phyloP scores from a whole-genome alignment of 37 sponge, comb jelly and placozoan species.

The Oscarella lobularis region DNA sequence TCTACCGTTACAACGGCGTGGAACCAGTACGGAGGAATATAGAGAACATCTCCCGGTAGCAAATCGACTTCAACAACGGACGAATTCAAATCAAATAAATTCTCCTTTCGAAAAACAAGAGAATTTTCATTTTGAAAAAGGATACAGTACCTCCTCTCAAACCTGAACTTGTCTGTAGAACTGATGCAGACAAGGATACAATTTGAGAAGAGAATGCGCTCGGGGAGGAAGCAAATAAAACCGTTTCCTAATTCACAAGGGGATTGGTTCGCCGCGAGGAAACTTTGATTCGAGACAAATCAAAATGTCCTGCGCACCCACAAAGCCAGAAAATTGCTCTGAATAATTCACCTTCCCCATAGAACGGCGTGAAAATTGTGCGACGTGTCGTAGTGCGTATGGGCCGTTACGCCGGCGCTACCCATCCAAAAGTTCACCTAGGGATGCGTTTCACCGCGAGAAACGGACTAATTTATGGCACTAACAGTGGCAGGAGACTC shows the following conservation, averaged over 20 bases:
- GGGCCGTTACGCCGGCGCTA: slow-evolving; percentile 29
- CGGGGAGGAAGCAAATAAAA: slow-evolving; percentile 43
- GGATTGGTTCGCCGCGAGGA: too few species aligned
- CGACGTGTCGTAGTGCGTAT: slow-evolving; percentile 68
- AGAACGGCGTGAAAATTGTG: slow-evolving; percentile 38
- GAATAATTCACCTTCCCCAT: slow-evolving; percentile 7
- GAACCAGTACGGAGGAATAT: slow-evolving; percentile 66
- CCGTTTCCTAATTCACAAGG: slow-evolving; percentile 29
- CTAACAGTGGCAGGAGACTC: too few species aligned
- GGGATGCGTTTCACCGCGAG: too few species aligned
- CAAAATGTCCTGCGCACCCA: too few species aligned
- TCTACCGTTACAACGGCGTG: slow-evolving; percentile 47
- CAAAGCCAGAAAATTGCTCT: background rate
- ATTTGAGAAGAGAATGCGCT: slow-evolving; percentile 9
- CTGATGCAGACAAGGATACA: slow-evolving; percentile 47
- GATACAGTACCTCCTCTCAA: background rate
- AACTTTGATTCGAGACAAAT: too few species aligned
- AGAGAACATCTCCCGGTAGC: slow-evolving; percentile 26
- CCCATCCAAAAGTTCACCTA: slow-evolving; percentile 61
- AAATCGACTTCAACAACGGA: slow-evolving; percentile 6
- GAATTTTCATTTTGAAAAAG: background rate
- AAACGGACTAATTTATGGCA: too few species aligned
- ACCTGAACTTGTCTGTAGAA: slow-evolving; percentile 38
- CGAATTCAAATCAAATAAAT: background rate
- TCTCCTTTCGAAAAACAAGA: background rate